phyloP scores from a whole-genome alignment of 1,140 invertebrate species.

The Geopemphigus sp. region DNA sequence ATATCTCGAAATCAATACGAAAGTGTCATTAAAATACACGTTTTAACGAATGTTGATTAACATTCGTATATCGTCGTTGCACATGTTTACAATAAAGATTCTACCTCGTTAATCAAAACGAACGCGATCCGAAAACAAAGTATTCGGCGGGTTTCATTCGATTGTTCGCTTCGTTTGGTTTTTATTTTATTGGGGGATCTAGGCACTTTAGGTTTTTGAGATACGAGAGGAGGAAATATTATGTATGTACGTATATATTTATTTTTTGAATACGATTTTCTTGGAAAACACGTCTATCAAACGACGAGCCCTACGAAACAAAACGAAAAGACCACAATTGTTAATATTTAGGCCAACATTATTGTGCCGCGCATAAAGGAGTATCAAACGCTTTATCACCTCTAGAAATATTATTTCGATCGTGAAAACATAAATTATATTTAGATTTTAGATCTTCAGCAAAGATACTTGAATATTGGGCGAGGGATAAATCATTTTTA shows the following conservation, averaged over 20 bases:
- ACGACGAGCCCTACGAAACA: background rate
- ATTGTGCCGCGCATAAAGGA: background rate
- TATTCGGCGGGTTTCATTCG: background rate
- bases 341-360: background rate
- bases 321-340: background rate
- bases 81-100: background rate
- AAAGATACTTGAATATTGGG: background rate
- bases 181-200: background rate
- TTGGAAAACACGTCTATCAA: background rate
- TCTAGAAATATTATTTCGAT: background rate
- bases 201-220: background rate
- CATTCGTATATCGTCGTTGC: background rate
- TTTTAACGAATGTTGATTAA: background rate
- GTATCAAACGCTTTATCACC: background rate
- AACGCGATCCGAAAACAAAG: background rate
- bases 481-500: slow-evolving; percentile 5
- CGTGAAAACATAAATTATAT: background rate
- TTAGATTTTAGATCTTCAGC: background rate
- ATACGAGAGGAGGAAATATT: background rate
- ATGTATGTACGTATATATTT: too few species aligned
- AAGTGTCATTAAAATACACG: too few species aligned
- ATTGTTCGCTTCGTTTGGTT: background rate
- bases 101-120: background rate
- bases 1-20: too few species aligned
- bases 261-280: background rate